phyloP scores from a whole-genome alignment of 1,140 invertebrate genomes.

The Pachypsylla venusta region DNA sequence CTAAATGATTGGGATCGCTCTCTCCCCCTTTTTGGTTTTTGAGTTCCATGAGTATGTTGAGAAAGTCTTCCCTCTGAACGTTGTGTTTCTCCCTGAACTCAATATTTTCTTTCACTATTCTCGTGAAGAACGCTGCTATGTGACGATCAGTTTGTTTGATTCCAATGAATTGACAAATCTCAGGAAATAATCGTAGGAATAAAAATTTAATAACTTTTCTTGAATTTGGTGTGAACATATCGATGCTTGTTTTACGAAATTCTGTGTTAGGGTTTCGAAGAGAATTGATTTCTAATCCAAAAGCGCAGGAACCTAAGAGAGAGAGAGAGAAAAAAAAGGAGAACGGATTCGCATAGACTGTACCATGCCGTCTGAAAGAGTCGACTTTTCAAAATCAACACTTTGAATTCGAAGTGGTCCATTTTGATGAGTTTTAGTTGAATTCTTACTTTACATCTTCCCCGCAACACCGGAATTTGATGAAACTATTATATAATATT shows the following conservation, averaged over 20 bases:
- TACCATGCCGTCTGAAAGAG: no score
- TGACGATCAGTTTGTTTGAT: slow-evolving; percentile 5
- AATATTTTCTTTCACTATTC: slow-evolving; percentile 23
- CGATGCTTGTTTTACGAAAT: slow-evolving; percentile 32
- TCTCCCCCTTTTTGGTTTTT: no score
- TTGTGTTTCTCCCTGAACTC: slow-evolving; percentile 22
- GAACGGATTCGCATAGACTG: no score
- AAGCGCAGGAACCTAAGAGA: slow-evolving; percentile 24
- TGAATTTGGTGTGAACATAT: slow-evolving; percentile 20
- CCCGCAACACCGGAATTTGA: no score
- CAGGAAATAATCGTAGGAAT: slow-evolving; percentile 11
- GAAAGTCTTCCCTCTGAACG: slow-evolving; percentile 29
- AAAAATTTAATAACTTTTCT: slow-evolving; percentile 11
- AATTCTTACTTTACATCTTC: no score
- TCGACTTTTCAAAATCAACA: no score
- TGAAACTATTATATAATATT: no score
- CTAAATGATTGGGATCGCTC: no score
- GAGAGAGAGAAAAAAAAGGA: no score
- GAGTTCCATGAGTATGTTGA: slow-evolving; percentile 22
- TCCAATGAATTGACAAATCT: no score
- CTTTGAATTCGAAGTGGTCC: no score
- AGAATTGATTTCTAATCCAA: slow-evolving; percentile 24
- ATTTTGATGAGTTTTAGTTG: no score
- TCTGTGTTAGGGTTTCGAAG: slow-evolving; percentile 36
- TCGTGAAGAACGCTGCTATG: slow-evolving; percentile 25